Conservation (phyloP, 2,888 invertebrate species). For the Dichetophora obliterata region DNA sequence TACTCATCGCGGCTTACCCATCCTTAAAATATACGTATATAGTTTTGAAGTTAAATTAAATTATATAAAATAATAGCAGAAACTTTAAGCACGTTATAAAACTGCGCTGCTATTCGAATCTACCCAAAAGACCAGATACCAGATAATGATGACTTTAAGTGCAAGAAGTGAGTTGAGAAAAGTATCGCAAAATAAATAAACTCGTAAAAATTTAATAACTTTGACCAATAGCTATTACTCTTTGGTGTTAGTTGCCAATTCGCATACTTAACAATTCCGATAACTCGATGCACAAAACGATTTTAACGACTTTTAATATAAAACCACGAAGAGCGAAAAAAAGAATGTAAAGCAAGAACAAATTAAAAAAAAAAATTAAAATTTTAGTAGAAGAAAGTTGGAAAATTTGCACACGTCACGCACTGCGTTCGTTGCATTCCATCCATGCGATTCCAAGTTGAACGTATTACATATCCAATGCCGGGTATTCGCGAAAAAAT, state of each 20-base stretch:
- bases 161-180: neutral
- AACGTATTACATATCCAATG: too few relatives aligned
- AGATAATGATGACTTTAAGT: neutral
- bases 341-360: too few relatives aligned
- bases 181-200: too few relatives aligned
- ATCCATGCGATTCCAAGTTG: neutral
- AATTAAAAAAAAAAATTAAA: neutral
- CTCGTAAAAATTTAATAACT: slow-evolving; percentile 16
- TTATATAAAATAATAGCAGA: too few relatives aligned
- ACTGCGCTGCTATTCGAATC: neutral
- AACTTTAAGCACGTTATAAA: neutral
- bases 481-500: too few relatives aligned
- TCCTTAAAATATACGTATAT: too few relatives aligned
- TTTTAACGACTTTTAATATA: slow-evolving; percentile 2
- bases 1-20: too few relatives aligned
- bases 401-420: slow-evolving; percentile 34
- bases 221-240: neutral
- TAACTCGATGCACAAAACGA: neutral
- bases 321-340: neutral
- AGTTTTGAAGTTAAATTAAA: too few relatives aligned
- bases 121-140: neutral
- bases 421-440: neutral
- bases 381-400: neutral
- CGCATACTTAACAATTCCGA: neutral
- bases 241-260: neutral